Percentiles rank a stretch among this genome's conserved stretches.
Conservation (phyloP, 1,140 invertebrate genomes). For the Drosophila virilis region DNA sequence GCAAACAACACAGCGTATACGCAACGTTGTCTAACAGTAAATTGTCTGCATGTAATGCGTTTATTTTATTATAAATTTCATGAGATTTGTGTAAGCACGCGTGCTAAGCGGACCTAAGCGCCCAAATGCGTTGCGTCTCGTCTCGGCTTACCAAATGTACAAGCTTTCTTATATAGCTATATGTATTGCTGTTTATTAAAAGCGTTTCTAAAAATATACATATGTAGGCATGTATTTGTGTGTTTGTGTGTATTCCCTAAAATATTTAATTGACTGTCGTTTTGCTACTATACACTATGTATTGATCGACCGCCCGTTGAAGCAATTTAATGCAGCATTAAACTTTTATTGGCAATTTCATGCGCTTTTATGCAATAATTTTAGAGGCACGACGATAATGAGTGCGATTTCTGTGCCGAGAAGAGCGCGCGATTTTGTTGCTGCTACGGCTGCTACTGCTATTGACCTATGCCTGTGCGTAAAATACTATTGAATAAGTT, state of each 20-base stretch:
- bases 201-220: constrained; percentile 11
- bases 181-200: constrained; percentile 23
- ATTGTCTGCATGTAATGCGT: constrained; percentile 54
- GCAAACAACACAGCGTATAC: constrained; percentile 47
- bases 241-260: constrained; percentile 53
- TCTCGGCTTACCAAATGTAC: constrained; percentile 29
- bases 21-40: constrained; percentile 45
- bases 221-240: constrained; percentile 13
- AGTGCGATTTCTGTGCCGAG: constrained; percentile 35
- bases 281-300: constrained; percentile 26
- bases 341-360: constrained; percentile 69
- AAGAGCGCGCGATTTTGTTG: constrained; percentile 64
- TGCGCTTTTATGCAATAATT: constrained; percentile 65
- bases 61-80: constrained; percentile 58
- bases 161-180: constrained; percentile 4
- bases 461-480: constrained; percentile 42
- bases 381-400: constrained; percentile 52
- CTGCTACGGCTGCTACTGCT: background rate
- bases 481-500: constrained; percentile 81
- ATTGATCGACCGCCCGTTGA: constrained; percentile 62
- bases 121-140: constrained; percentile 13
- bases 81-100: constrained; percentile 51
- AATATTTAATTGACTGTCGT: constrained; percentile 69
- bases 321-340: constrained; percentile 73
- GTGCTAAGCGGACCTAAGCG: constrained; percentile 27